Evolutionary conservation across 2,797 vertebrate species (phyloP).

Genomic region (Leptoclinus maculatus): DNA sequence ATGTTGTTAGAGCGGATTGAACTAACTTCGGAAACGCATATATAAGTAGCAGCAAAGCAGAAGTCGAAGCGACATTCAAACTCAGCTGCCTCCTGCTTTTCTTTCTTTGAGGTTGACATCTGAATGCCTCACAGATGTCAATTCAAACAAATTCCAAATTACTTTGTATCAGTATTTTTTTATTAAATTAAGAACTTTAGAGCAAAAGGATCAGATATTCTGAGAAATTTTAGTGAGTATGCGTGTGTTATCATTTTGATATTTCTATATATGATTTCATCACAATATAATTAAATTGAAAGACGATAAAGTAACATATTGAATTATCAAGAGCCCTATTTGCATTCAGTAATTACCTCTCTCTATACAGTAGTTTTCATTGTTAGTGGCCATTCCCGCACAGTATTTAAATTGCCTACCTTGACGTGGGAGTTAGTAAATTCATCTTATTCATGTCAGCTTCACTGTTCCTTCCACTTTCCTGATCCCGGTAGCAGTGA

Average conservation of each 20-base stretch:
- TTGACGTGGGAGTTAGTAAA: neutral
- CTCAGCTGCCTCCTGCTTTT: constrained; percentile 1
- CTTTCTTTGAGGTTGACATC: constrained; percentile 8
- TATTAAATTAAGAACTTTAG: too few species aligned
- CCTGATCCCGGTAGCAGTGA: too few species aligned
- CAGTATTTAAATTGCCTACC: neutral
- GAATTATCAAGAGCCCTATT: too few species aligned
- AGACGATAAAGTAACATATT: too few species aligned
- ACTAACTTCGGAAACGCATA: constrained; percentile 27
- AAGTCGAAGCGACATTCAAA: neutral
- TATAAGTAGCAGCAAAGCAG: constrained; percentile 33
- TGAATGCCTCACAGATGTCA: constrained; percentile 24
- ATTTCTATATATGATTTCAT: too few species aligned
- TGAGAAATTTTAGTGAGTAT: too few species aligned
- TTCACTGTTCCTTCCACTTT: neutral
- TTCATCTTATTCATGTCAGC: neutral
- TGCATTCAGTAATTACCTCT: neutral
- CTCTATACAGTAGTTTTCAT: neutral
- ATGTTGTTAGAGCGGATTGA: constrained; percentile 6
- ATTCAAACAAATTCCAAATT: constrained; percentile 3
- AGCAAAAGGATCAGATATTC: too few species aligned
- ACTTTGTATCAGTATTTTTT: neutral
- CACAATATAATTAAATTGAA: too few species aligned
- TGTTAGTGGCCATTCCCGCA: neutral
- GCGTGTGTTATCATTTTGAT: too few species aligned